Evolutionary conservation across 1,140 invertebrate genomes (phyloP).

Genomic region (Elymnias hypermnestra): DNA sequence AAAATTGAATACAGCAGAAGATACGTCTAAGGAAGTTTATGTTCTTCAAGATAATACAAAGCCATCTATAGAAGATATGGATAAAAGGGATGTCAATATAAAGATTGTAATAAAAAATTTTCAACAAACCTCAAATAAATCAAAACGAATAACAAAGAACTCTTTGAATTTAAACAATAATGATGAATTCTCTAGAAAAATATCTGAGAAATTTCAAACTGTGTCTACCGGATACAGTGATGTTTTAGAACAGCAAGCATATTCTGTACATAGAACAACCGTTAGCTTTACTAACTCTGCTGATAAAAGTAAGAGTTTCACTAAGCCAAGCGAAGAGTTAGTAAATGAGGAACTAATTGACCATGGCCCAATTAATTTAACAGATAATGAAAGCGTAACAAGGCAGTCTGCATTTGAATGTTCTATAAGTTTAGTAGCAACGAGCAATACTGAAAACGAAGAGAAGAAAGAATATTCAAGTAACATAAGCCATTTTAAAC

Average conservation of each 20-base stretch:
- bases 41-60: slow-evolving; percentile 20
- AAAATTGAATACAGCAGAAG: slow-evolving; percentile 4
- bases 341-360: slow-evolving; percentile 1
- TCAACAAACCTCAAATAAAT: slow-evolving; percentile 20
- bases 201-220: slow-evolving; percentile 45
- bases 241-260: slow-evolving; percentile 27
- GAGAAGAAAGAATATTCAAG: neutral
- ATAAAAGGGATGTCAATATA: slow-evolving; percentile 47
- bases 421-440: slow-evolving; percentile 10
- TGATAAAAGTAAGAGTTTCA: slow-evolving; percentile 2
- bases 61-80: slow-evolving; percentile 13
- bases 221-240: slow-evolving; percentile 51
- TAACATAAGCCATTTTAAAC: slow-evolving; percentile 5
- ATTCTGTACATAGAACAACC: slow-evolving; percentile 39
- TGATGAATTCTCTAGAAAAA: slow-evolving; percentile 38
- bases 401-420: slow-evolving; percentile 7
- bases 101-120: slow-evolving; percentile 45
- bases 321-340: slow-evolving; percentile 5
- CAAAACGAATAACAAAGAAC: slow-evolving; percentile 15
- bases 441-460: slow-evolving; percentile 12
- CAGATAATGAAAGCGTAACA: slow-evolving; percentile 6
- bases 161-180: slow-evolving; percentile 1
- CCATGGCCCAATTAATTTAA: neutral
- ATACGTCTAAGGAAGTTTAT: slow-evolving; percentile 30
- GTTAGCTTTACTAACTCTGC: slow-evolving; percentile 14